Evolutionary conservation across 2,113 vertebrate species (phyloP), one percentile per base, ranked within the genome.

Genomic region (Istiophorus platypterus): DNA sequence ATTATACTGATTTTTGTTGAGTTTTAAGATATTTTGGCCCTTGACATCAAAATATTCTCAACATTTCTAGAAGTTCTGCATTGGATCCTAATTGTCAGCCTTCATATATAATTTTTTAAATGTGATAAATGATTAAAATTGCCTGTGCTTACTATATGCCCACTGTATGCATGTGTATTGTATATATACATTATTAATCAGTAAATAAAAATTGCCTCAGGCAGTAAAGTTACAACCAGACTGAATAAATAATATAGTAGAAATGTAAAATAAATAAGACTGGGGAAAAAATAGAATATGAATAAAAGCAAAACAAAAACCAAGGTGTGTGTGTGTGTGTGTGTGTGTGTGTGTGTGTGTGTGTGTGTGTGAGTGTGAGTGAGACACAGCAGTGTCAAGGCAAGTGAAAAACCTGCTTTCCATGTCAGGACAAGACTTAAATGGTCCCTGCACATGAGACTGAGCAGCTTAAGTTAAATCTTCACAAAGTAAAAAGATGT

Each of bases 221-320:
- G 63, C 10, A 20, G 31, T 37, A 1, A 72, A 63, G 31, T 34
- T 54, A 37, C 7, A 10, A 4, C 26, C 9, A 34, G 45, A 62
- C 10, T 0, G 8, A 22, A 67, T 70, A 7, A 65, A 62, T 76
- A 64, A 85, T 75, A 59, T 14, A 66, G 20, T 26, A 24, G 31
- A 71, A 52, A 59, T 57, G 76, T 71, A 7, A 76, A 52, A 71
- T 54, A 57, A 47, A 54, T 52, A 39, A 64, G 37, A 31, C 15
- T 8, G 34, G 41, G 61, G 15, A 76, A 69, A 56, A 64, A 65
- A 64, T 27, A 13, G n/a, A 65, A 59, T 24, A 41, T 11, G 17
- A 56, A n/a, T n/a, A n/a, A n/a, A n/a, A n/a, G n/a, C n/a, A 52
- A 22, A 49, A 26, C 57, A 24, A 39, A 58, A 73, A 72, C 66